Evolutionary conservation across 1,140 invertebrate species (phyloP), one percentile per base, ranked within the genome.

Genomic region (Tetraneura akinire): DNA sequence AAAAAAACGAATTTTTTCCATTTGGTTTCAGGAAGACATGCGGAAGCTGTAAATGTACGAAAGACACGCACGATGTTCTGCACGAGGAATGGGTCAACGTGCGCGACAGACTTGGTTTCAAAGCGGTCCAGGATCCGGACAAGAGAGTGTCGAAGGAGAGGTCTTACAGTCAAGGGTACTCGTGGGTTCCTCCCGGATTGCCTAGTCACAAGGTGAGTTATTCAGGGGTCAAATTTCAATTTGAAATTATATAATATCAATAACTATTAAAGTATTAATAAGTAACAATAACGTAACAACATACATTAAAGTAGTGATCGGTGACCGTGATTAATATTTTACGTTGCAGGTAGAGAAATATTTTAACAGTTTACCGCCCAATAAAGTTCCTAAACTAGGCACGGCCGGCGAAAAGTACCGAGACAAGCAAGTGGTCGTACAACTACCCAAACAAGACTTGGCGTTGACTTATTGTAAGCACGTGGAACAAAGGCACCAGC

Each of bases 401-500:
- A 90, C 91, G 29, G 87, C 91, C 60, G 94, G 95, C 42, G 92
- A 96, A 86, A 88, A 92, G 84, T 88, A 91, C 86, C 85, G 95
- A 82, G 90, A 94, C 84, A 90, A 92, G 81, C 93, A 96, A 86
- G 87, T 99, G 81, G 92, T 95, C 76, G 88, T 90, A 71, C 96
- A 98, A 86, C 88, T 98, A 83, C 96, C 96, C 18, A 96, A 95
- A 86, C 96, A 98, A 87, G 97, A 99, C 86, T 88, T 98, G 53
- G 93, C 94, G 18, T 86, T 95, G 82, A 90, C 92, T 71, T 96
- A 96, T 84, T 97, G 95, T 85, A 91, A 93, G 84, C 94, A 96
- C 85, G 88, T 97, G 80, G 92, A 94, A 82, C 86, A 91, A 11
- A 87, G 91, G 83, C 89, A 95, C 85, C 89, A 90, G 83, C 89